These are phyloP conservation scores for Barypeithes pellucidus DNA, from an alignment of 2,888 invertebrate species.

Conservation along the genomic window DNA sequence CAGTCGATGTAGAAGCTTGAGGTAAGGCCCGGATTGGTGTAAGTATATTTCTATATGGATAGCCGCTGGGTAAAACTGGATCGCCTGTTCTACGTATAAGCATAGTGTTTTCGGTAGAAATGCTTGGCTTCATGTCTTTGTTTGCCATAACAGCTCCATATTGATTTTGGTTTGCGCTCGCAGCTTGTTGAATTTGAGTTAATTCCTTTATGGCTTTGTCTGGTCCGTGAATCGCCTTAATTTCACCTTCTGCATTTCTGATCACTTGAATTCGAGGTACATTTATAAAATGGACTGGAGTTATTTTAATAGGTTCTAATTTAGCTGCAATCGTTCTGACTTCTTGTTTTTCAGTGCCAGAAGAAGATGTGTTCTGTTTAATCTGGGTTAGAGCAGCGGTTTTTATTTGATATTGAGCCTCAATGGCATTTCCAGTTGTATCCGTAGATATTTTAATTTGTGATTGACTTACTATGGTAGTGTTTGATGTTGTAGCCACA, in stretches of 20 bases:
- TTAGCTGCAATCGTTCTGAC: neutral
- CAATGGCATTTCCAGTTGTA: neutral
- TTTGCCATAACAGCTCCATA: neutral
- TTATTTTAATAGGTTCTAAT: neutral
- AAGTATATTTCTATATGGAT: neutral
- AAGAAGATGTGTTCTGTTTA: neutral
- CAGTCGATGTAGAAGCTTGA: neutral
- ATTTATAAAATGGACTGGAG: neutral
- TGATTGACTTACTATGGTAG: neutral
- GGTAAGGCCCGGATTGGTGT: neutral
- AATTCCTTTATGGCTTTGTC: neutral
- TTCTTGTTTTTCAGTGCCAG: neutral
- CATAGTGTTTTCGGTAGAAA: no score
- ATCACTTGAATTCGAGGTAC: slow-evolving; percentile 1
- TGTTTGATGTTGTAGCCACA: neutral
- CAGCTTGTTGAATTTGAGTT: neutral
- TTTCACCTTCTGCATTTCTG: neutral
- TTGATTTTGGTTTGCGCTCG: neutral
- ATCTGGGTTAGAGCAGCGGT: neutral
- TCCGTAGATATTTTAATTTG: neutral
- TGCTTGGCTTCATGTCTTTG: neutral
- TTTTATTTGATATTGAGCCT: neutral
- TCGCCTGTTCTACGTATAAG: neutral
- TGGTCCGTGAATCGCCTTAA: neutral
- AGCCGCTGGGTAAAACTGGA: neutral